A percentile compares a stretch with the other conserved stretches of the same genome.
These are phyloP conservation scores for Thermophis baileyi DNA, from an alignment of 2,113 vertebrate genomes.

Conservation along the genomic window DNA sequence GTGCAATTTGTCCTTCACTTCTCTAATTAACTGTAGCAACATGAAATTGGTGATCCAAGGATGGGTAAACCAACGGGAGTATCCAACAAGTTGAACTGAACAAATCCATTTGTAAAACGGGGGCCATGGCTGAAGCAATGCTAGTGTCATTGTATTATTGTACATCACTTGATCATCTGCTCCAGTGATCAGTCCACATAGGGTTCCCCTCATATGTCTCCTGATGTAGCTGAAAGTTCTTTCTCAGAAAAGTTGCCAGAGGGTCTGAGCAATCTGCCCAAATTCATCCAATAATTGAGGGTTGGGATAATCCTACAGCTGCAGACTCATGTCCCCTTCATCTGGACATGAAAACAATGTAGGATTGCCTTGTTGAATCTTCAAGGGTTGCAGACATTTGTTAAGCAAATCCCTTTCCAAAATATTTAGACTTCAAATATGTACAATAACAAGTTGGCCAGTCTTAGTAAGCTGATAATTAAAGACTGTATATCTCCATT, in stretches of 20 bases:
- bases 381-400: not conserved
- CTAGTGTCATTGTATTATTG: not conserved
- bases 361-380: not conserved
- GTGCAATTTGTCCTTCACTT: not conserved
- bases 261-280: not conserved
- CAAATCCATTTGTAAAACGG: not conserved
- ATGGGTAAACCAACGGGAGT: not conserved
- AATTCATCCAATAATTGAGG: not conserved
- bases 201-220: not conserved
- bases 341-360: not conserved
- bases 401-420: not conserved
- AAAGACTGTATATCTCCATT: accelerated
- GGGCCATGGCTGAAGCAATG: not conserved
- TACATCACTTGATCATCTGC: not conserved
- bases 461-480: accelerated
- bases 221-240: not conserved
- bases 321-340: not conserved
- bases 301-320: not conserved
- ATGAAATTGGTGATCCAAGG: not conserved
- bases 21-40: not conserved
- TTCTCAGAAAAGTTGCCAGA: not conserved
- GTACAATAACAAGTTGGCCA: accelerated
- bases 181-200: not conserved
- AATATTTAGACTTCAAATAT: not conserved
- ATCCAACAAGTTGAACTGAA: not conserved